Evolutionary conservation across 2,113 vertebrate species (phyloP).

Genomic region (Hippopotamus amphibius): DNA sequence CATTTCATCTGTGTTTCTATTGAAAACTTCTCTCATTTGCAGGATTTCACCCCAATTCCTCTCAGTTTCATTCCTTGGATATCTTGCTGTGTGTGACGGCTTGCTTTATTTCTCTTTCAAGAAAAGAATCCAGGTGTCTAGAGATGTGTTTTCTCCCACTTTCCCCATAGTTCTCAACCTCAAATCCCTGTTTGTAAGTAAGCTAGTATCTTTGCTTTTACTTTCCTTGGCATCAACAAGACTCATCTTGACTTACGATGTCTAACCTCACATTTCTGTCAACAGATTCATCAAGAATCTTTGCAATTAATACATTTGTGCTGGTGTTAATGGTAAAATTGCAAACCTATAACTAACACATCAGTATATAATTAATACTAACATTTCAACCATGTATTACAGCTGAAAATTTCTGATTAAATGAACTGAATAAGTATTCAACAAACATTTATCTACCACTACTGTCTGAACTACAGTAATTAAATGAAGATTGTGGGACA

Average conservation of each 20-base stretch:
- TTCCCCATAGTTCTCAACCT: background rate
- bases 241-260: background rate
- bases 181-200: background rate
- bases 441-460: constrained; percentile 65
- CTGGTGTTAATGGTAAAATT: constrained; percentile 58
- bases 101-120: constrained; percentile 34
- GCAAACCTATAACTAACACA: constrained; percentile 75
- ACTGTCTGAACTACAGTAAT: constrained; percentile 51
- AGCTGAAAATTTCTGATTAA: constrained; percentile 46
- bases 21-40: background rate
- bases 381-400: constrained; percentile 67
- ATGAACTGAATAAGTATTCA: constrained; percentile 56
- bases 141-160: background rate
- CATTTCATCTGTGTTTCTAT: background rate
- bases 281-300: constrained; percentile 65
- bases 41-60: background rate
- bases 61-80: background rate
- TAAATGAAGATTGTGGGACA: constrained; percentile 58
- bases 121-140: background rate
- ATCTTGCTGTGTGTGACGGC: background rate
- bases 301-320: constrained; percentile 66
- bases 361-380: constrained; percentile 73
- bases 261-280: constrained; percentile 31
- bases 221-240: constrained; percentile 1
- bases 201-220: constrained; percentile 25